Evolutionary conservation across 2,888 invertebrate species (phyloP).

Genomic region (Epinotia brunnichana): DNA sequence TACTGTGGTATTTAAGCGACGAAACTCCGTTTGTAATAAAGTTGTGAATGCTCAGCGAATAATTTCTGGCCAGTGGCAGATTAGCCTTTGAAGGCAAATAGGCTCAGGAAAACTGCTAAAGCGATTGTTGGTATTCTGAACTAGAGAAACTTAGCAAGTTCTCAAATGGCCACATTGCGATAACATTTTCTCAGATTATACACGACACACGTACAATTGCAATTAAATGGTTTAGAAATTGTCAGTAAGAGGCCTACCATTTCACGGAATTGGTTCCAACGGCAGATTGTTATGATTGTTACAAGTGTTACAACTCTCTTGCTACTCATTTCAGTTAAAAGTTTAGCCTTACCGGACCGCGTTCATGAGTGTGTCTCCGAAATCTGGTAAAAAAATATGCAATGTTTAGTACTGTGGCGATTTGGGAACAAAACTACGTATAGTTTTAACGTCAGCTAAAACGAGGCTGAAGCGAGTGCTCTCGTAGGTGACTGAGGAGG

Average conservation of each 20-base stretch:
- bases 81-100: not conserved
- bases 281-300: too few relatives aligned
- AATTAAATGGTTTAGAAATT: not conserved
- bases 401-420: not conserved
- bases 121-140: not conserved
- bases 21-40: slow-evolving; percentile 9
- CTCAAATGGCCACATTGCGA: not conserved
- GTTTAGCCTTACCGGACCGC: too few relatives aligned
- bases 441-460: not conserved
- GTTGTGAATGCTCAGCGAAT: slow-evolving; percentile 17
- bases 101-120: not conserved
- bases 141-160: not conserved
- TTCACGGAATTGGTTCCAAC: too few relatives aligned
- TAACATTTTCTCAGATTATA: not conserved
- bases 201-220: not conserved
- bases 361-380: too few relatives aligned
- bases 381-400: too few relatives aligned
- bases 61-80: not conserved
- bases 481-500: slow-evolving; percentile 92
- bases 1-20: slow-evolving; percentile 11
- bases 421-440: not conserved
- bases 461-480: slow-evolving; percentile 48
- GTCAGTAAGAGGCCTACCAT: not conserved
- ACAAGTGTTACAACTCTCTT: too few relatives aligned
- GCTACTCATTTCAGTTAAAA: too few relatives aligned